Base-by-base conservation (phyloP, 2,113 vertebrate species). In the Regulus satrapa region DNA sequence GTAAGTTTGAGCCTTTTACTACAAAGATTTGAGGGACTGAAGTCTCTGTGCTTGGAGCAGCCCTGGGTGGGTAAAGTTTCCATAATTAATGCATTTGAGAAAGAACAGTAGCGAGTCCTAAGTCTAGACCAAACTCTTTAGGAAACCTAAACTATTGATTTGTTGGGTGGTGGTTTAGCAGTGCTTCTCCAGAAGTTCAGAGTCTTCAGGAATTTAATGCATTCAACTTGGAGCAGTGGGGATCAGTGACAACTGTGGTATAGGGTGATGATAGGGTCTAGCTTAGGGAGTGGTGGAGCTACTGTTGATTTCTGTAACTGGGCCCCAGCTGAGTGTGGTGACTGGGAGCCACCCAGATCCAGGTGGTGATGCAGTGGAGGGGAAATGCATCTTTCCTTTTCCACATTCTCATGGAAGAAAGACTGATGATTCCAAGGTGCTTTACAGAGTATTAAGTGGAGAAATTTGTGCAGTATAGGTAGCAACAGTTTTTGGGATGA, bases 1-100 rank as follows among this genome's bases (percentile, higher is more conserved):
- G 98, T 98, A 97, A 98, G 98, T 98, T 41, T 97, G 95, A 93
- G 94, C 67, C 80, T 86, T 96, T 97, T 94, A 86, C 91, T 97
- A 96, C 85, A 91, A 90, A 95, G 67, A 81, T 94, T 96, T 92
- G 72, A 91, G 61, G 92, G 66, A 85, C 85, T 91, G 87, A 94
- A 78, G 87, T 94, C 61, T 88, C 61, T 66, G 52, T 89, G 62
- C 64, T 81, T 63, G 89, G 79, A 92, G 24, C n/a, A 81, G 59
- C 51, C 41, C 69, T 1, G 46, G 20, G 34, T 0, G 7, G 52
- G 72, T 58, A 72, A 87, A 68, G 49, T 52, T 82, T 73, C 51
- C 87, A 9, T 45, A 24, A 52, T 92, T 23, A 3, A 14, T 61
- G 54, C 28, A 11, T 58, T 89, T 92, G 69, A 80, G 68, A 87